phyloP scores from a whole-genome alignment of 2,888 invertebrate species.

The Tetragonula carbonaria region DNA sequence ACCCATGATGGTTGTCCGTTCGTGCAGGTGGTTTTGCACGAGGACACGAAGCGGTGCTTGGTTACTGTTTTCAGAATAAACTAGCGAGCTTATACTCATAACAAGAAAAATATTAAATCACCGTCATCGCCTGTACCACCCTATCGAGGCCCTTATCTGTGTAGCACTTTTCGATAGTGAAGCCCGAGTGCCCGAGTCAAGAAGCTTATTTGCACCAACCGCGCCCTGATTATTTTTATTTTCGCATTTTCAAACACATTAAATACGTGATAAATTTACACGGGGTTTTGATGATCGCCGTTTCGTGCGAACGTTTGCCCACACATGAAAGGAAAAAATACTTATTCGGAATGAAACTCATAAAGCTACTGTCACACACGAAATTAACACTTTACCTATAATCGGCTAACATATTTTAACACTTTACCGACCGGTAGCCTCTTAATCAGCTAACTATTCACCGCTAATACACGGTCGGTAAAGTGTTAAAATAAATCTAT shows the following conservation, averaged over 20 bases:
- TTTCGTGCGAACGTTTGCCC: background rate
- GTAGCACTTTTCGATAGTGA: slow-evolving; percentile 41
- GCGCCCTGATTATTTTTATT: slow-evolving; percentile 46
- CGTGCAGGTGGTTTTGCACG: slow-evolving; percentile 71
- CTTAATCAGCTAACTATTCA: too few relatives aligned
- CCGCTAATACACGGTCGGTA: too few relatives aligned
- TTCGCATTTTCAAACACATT: slow-evolving; percentile 36
- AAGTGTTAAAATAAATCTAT: slow-evolving; percentile 19
- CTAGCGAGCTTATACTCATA: slow-evolving; percentile 81
- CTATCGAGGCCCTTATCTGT: slow-evolving; percentile 57
- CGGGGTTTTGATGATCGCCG: slow-evolving; percentile 22
- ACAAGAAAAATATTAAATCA: slow-evolving; percentile 83
- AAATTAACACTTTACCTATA: background rate
- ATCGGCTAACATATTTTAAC: background rate
- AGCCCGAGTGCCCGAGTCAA: slow-evolving; percentile 17
- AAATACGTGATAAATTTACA: slow-evolving; percentile 30
- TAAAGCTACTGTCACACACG: slow-evolving; percentile 1
- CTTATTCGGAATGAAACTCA: background rate
- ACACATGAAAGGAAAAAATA: slow-evolving; percentile 18
- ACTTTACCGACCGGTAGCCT: too few relatives aligned
- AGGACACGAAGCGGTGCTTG: slow-evolving; percentile 73
- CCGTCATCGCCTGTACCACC: slow-evolving; percentile 69
- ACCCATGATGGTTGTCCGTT: slow-evolving; percentile 37
- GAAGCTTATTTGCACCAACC: slow-evolving; percentile 46
- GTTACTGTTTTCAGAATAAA: slow-evolving; percentile 82